These are phyloP conservation scores for Triplophysa siluroides DNA, from an alignment of 2,113 vertebrate species.

Conservation along the genomic window DNA sequence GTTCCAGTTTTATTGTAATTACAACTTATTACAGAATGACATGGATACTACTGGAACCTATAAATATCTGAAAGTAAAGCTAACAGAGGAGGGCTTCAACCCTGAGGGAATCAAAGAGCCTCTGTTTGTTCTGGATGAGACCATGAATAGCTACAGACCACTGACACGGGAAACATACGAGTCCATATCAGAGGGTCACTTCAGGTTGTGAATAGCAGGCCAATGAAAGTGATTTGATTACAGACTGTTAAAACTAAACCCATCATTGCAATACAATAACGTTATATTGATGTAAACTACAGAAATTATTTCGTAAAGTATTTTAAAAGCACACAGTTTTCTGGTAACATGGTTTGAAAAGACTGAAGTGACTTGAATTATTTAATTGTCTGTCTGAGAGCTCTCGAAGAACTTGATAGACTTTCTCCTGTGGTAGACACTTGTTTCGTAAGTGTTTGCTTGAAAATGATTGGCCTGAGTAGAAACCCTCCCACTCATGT, in stretches of 20 bases:
- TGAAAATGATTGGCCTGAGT: not conserved
- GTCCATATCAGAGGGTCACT: constrained; percentile 60
- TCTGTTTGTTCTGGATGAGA: constrained; percentile 75
- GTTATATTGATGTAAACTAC: not conserved
- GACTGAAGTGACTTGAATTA: not conserved
- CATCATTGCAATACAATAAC: not conserved
- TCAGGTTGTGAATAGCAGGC: constrained; percentile 69
- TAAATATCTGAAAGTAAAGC: constrained; percentile 77
- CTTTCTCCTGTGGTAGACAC: not conserved
- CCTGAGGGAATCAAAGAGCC: constrained; percentile 64
- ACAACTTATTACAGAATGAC: constrained; percentile 58
- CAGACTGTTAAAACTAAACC: not conserved
- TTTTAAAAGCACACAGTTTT: not conserved
- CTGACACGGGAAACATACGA: constrained; percentile 63
- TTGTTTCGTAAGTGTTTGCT: constrained; percentile 13
- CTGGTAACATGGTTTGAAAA: not conserved
- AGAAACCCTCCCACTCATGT: constrained; percentile 20
- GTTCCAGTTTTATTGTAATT: too few relatives aligned
- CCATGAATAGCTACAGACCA: constrained; percentile 64
- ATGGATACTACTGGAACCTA: constrained; percentile 80
- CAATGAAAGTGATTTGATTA: not conserved
- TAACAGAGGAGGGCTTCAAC: constrained; percentile 72
- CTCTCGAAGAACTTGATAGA: not conserved
- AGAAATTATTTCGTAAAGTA: not conserved
- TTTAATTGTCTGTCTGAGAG: not conserved